phyloP scores from a whole-genome alignment of 2,113 vertebrate genomes.

The Oriolus oriolus region DNA sequence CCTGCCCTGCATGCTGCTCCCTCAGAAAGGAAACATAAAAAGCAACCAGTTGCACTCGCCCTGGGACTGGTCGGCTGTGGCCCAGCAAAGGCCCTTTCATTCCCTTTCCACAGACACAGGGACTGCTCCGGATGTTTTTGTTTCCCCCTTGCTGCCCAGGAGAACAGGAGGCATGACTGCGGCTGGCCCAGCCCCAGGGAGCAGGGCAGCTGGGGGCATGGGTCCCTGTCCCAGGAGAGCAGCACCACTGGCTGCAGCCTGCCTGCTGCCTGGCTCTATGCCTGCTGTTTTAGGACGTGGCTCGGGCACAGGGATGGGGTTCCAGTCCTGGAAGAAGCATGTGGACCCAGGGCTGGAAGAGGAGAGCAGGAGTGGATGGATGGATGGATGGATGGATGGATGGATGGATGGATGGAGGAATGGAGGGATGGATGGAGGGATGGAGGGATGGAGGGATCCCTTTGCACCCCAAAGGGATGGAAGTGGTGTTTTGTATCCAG shows the following conservation, averaged over 20 bases:
- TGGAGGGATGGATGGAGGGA: background rate
- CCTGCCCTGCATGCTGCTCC: background rate
- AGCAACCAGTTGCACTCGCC: background rate
- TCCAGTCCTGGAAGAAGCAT: background rate
- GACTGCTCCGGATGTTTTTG: constrained; percentile 38
- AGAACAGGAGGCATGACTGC: background rate
- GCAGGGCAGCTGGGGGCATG: background rate
- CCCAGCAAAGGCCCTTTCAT: constrained; percentile 48
- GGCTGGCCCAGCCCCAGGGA: background rate
- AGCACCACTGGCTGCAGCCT: background rate
- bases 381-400: background rate
- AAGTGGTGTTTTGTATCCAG: background rate
- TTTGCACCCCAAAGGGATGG: no score
- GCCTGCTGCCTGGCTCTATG: background rate
- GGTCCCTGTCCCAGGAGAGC: background rate
- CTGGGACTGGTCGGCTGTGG: background rate
- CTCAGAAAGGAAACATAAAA: constrained; percentile 48
- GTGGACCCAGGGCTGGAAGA: background rate
- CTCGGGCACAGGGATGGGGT: background rate
- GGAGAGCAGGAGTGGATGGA: background rate
- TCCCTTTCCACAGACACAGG: constrained; percentile 26
- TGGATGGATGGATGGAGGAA: background rate
- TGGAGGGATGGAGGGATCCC: background rate
- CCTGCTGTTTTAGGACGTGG: background rate
- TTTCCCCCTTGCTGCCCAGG: background rate